phyloP scores from a whole-genome alignment of 2,888 invertebrate genomes.

The Lasioglossum oenotherae region DNA sequence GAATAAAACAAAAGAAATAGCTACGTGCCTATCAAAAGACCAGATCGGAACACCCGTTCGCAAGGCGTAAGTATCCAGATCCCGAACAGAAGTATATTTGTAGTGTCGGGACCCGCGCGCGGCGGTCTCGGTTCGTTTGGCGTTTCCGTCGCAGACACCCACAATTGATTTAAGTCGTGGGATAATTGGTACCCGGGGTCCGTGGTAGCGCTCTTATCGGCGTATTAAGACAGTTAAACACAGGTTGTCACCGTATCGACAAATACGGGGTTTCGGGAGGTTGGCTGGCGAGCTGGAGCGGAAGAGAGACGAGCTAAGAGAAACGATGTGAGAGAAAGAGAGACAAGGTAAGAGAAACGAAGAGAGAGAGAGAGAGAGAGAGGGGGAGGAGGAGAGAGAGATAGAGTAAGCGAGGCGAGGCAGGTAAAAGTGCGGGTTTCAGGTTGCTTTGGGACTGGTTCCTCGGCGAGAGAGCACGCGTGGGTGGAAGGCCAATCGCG shows the following conservation, averaged over 20 bases:
- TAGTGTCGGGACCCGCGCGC: background rate
- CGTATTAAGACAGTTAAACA: conserved; percentile 52
- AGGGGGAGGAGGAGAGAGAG: background rate
- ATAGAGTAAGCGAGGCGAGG: background rate
- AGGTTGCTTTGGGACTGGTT: conserved; percentile 64
- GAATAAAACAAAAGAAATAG: background rate
- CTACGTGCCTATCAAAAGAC: background rate
- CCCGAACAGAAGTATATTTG: background rate
- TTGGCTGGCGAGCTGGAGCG: background rate
- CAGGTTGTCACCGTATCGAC: conserved; percentile 47
- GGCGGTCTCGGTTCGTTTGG: background rate
- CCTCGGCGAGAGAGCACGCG: conserved; percentile 63
- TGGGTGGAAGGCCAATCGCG: conserved; percentile 74
- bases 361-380: no score
- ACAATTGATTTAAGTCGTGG: conserved; percentile 39
- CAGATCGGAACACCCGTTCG: background rate
- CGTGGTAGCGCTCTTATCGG: conserved; percentile 17
- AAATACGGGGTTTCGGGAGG: conserved; percentile 40
- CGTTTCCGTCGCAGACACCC: conserved; percentile 14
- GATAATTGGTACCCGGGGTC: conserved; percentile 34
- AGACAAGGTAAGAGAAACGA: background rate
- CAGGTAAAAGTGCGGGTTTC: conserved; percentile 50
- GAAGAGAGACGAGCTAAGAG: background rate
- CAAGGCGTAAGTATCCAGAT: background rate
- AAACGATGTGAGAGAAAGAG: background rate